Conservation (phyloP, 2,888 invertebrate genomes). For the Psylliodes chrysocephalus region DNA sequence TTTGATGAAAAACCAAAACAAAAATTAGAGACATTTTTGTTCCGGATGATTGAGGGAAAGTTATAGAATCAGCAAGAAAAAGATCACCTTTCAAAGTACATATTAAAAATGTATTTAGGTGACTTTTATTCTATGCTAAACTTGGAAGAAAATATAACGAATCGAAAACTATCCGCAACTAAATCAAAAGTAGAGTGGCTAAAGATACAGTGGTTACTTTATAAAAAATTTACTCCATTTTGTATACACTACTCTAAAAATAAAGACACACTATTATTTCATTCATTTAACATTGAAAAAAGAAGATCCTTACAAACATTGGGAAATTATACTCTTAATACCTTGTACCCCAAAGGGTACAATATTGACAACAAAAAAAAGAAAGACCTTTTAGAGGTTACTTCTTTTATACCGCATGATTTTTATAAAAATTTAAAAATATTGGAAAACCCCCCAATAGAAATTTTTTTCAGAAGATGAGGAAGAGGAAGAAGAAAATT, state of each 20-base stretch:
- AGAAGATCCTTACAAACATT: not conserved
- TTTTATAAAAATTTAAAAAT: constrained; percentile 16
- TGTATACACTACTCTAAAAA: not conserved
- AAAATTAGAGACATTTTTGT: not conserved
- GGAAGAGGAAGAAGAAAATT: too few relatives aligned
- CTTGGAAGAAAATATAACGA: constrained; percentile 2
- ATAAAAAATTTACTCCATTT: not conserved
- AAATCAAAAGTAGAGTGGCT: too few relatives aligned
- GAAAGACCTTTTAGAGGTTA: not conserved
- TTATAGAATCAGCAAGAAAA: constrained; percentile 13
- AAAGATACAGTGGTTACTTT: too few relatives aligned
- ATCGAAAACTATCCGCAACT: constrained; percentile 16
- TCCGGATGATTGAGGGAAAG: constrained; percentile 17
- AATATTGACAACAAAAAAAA: too few relatives aligned
- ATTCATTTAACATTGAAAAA: too few relatives aligned
- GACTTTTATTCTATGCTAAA: constrained; percentile 13
- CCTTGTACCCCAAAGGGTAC: not conserved
- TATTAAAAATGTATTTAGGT: not conserved
- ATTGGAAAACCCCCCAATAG: constrained; percentile 8
- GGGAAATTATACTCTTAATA: not conserved
- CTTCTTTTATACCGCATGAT: not conserved
- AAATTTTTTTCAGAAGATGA: constrained; percentile 13
- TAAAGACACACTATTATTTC: not conserved
- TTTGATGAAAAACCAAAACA: not conserved
- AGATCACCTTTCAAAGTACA: constrained; percentile 11